phyloP scores from a whole-genome alignment of 2,888 invertebrate species.

The Lasioglossum calceatum region DNA sequence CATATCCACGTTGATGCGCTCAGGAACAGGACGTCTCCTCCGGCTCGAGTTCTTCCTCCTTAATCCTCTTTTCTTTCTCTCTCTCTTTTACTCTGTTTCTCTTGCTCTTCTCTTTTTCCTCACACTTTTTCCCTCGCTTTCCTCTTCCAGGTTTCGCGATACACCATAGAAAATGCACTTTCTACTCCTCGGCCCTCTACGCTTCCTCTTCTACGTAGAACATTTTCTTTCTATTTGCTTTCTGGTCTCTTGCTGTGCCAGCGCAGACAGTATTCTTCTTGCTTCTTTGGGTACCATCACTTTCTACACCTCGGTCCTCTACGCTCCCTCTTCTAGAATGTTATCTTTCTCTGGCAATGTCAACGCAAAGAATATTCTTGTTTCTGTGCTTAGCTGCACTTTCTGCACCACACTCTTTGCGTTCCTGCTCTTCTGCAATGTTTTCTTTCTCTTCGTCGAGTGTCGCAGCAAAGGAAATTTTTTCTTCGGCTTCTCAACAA shows the following conservation, averaged over 20 bases:
- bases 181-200: not conserved
- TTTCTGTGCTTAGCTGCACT: not conserved
- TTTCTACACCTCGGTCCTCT: not conserved
- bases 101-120: not conserved
- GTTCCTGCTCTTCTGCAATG: not conserved
- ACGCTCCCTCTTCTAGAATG: not conserved
- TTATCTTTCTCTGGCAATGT: not conserved
- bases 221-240: not conserved
- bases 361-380: not conserved
- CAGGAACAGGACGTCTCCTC: constrained; percentile 28
- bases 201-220: not conserved
- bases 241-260: not conserved
- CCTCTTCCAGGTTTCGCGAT: not conserved
- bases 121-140: not conserved
- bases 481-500: not conserved
- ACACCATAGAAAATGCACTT: not conserved
- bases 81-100: constrained; percentile 14
- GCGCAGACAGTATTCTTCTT: not conserved
- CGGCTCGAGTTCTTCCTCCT: constrained; percentile 5
- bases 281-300: not conserved
- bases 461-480: not conserved
- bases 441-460: not conserved
- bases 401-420: not conserved
- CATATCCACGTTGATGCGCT: constrained; percentile 74
- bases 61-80: not conserved